A percentile compares a stretch with the other conserved stretches of the same genome.
Evolutionary conservation across 2,113 vertebrate species (phyloP).

Genomic region (Ptychochromis oligacanthus): DNA sequence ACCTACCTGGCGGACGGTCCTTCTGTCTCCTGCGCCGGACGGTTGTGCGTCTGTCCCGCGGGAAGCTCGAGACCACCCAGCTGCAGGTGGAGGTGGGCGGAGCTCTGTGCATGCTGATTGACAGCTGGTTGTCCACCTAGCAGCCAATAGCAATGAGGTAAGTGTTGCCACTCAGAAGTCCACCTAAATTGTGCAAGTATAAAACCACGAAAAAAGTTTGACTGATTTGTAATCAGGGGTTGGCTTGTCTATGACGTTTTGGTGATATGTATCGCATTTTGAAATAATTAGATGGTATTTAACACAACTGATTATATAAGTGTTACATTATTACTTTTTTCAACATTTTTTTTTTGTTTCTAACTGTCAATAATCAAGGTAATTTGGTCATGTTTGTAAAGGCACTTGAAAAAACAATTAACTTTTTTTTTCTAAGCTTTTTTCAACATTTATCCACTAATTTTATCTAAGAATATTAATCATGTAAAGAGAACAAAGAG

Average conservation of each 20-base stretch:
- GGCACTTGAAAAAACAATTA: accelerated
- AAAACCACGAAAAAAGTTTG: neutral
- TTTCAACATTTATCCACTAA: accelerated
- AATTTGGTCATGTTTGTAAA: too few relatives aligned
- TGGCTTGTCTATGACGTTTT: too few relatives aligned
- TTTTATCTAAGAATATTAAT: neutral
- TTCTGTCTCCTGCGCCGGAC: neutral
- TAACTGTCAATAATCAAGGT: too few relatives aligned
- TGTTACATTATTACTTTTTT: neutral
- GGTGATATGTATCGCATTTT: too few relatives aligned
- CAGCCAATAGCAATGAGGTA: constrained; percentile 3
- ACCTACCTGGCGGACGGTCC: neutral
- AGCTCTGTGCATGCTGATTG: constrained; percentile 6
- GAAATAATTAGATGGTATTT: neutral
- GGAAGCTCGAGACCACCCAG: neutral
- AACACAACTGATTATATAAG: neutral
- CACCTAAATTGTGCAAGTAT: neutral
- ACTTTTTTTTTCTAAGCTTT: neutral
- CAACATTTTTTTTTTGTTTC: too few relatives aligned
- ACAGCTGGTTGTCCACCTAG: neutral
- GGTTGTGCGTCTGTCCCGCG: accelerated
- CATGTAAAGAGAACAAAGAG: neutral
- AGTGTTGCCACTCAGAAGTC: neutral
- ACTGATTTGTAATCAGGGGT: accelerated
- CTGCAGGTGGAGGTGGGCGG: constrained; percentile 36